Evolutionary conservation across 1,140 invertebrate species (phyloP), one percentile per base, ranked within the genome.

Genomic region (Diorhabda sublineata): DNA sequence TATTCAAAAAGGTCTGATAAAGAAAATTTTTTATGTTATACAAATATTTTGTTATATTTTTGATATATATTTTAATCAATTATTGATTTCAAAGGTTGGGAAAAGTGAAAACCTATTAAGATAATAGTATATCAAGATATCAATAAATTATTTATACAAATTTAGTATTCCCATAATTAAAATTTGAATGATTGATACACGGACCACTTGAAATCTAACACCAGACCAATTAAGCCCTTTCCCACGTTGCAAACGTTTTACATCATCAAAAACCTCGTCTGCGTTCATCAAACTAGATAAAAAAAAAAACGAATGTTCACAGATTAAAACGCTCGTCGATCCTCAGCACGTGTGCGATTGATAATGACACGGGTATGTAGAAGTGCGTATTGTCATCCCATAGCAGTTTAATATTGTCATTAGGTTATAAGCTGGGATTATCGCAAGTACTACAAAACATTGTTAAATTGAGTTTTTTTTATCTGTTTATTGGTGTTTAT

Each of bases 331-430:
- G 11, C 57, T 26, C 45, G 41, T 43, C 58, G 64, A 66, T 42
- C 61, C 65, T 42, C 58, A 70, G 69, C 75, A 76, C 77, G 76
- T 77, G 76, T 71, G 73, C 73, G 74, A 78, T 79, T 78, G 77
- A 79, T 76, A 78, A 77, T 74, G 74, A 78, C 76, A 78, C 76
- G 76, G 75, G 77, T 75, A 70, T 72, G 74, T 72, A 76, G 68
- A 71, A 78, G 77, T 67, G 71, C 69, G 68, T 65, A 75, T 77
- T 78, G 76, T 79, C 77, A 76, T 76, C 70, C 78, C 69, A 74
- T 78, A 76, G 78, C 76, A 77, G 75, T 79, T 74, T 76, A 67
- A 67, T 67, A 67, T 67, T 67, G 58, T 58, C 60, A 67, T 67
- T 67, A 78, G 76, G 77, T 77, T 77, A 78, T 69, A 66, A 62